These are phyloP conservation scores for Campylorhamphus procurvoides DNA, from an alignment of 2,113 vertebrate species.

Conservation along the genomic window DNA sequence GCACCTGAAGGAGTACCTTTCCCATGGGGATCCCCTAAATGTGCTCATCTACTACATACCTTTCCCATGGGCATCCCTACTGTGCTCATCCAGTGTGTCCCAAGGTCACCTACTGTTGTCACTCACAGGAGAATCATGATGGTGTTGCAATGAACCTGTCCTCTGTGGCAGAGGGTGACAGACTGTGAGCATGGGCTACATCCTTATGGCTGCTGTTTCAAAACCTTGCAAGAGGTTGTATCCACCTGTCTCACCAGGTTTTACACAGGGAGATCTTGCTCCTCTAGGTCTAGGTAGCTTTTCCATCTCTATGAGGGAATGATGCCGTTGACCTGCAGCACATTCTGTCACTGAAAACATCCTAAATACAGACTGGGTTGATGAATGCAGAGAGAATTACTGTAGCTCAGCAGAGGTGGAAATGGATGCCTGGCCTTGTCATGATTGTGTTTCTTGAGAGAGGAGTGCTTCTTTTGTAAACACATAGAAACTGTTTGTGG, in stretches of 20 bases:
- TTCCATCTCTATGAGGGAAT: neutral
- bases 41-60: too few relatives aligned
- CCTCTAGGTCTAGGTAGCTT: neutral
- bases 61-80: neutral
- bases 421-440: neutral
- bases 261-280: neutral
- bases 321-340: neutral
- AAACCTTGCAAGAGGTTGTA: neutral
- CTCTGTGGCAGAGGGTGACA: neutral
- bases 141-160: too few relatives aligned
- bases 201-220: neutral
- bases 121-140: rapidly evolving
- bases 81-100: neutral
- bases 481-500: slow-evolving; percentile 19
- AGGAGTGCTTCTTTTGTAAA: neutral
- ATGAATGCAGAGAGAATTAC: neutral
- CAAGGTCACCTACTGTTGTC: neutral
- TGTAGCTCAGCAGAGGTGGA: neutral
- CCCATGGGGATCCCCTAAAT: neutral
- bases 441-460: neutral
- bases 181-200: rapidly evolving
- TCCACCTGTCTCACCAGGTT: neutral
- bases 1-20: neutral
- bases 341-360: neutral
- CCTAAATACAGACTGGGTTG: neutral